Evolutionary conservation across 2,113 vertebrate species (phyloP).

Genomic region (Megaleporinus macrocephalus): DNA sequence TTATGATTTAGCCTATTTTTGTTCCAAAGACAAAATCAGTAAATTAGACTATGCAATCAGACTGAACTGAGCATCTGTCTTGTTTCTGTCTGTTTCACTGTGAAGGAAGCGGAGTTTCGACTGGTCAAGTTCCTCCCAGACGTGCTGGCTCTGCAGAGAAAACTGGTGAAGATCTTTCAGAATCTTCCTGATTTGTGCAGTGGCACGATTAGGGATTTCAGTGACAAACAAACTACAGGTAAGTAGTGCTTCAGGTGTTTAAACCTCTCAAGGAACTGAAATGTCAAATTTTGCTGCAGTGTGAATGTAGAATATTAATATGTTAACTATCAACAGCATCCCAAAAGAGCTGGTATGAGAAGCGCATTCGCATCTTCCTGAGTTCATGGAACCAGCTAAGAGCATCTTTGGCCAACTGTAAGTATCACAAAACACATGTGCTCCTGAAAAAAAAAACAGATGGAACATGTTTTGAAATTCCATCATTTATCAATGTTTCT

Average conservation of each 20-base stretch:
- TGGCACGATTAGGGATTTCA: constrained; percentile 78
- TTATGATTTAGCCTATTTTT: background rate
- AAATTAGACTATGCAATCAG: background rate
- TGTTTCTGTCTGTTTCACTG: constrained; percentile 1
- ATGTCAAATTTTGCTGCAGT: background rate
- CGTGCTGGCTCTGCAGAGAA: constrained; percentile 85
- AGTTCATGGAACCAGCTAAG: constrained; percentile 88
- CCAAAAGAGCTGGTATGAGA: constrained; percentile 67
- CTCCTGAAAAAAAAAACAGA: background rate
- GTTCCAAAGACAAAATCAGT: background rate
- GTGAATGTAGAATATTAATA: background rate
- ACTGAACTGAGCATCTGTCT: background rate
- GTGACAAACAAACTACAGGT: constrained; percentile 80
- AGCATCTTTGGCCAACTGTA: constrained; percentile 80
- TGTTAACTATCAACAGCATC: constrained; percentile 50
- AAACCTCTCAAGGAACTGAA: too few relatives aligned
- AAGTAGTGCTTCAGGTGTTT: constrained; percentile 31
- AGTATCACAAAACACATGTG: constrained; percentile 47
- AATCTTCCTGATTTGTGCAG: constrained; percentile 73
- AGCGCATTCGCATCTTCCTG: constrained; percentile 78
- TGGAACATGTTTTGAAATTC: too few relatives aligned
- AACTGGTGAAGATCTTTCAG: constrained; percentile 87
- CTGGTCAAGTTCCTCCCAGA: constrained; percentile 87
- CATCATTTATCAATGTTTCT: too few relatives aligned
- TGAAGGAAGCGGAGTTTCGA: constrained; percentile 85